phyloP scores from a whole-genome alignment of 2,113 vertebrate genomes.

The Pteropus alecto region DNA sequence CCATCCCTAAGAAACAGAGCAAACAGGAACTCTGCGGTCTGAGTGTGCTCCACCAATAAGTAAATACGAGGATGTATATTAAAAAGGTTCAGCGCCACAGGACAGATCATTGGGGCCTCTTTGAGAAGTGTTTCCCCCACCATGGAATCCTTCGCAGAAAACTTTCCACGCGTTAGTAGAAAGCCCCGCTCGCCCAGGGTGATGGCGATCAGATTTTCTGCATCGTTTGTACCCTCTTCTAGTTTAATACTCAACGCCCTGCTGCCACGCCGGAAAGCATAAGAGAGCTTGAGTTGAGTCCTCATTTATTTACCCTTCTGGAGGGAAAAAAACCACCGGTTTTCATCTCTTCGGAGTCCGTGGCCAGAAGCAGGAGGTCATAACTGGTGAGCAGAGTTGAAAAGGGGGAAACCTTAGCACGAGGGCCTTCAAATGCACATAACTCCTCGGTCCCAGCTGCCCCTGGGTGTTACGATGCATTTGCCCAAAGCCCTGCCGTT shows the following conservation, averaged over 20 bases:
- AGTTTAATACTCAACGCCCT: slow-evolving; percentile 23
- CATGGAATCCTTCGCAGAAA: slow-evolving; percentile 54
- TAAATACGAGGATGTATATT: slow-evolving; percentile 47
- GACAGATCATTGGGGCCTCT: slow-evolving; percentile 73
- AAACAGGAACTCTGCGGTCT: slow-evolving; percentile 87
- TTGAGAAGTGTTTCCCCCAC: slow-evolving; percentile 68
- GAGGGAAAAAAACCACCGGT: slow-evolving; percentile 61
- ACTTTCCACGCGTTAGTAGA: slow-evolving; percentile 55
- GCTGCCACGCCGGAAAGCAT: slow-evolving; percentile 36
- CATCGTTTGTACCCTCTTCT: slow-evolving; percentile 53
- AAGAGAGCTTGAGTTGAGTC: background rate
- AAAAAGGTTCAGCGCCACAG: slow-evolving; percentile 66
- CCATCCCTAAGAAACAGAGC: slow-evolving; percentile 84
- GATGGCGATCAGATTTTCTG: slow-evolving; percentile 64
- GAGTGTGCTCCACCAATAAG: slow-evolving; percentile 78
- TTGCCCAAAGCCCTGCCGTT: slow-evolving; percentile 31
- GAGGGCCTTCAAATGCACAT: background rate
- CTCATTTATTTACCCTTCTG: slow-evolving; percentile 70
- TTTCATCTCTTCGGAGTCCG: slow-evolving; percentile 71
- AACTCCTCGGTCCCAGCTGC: slow-evolving; percentile 13
- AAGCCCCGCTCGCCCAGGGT: slow-evolving; percentile 32
- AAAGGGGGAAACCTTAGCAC: slow-evolving; percentile 7
- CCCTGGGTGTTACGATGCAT: background rate
- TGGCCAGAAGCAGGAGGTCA: slow-evolving; percentile 26
- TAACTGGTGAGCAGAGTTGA: background rate